Conservation (phyloP, 2,113 vertebrate genomes). For the Erythrocercus mccallii region DNA sequence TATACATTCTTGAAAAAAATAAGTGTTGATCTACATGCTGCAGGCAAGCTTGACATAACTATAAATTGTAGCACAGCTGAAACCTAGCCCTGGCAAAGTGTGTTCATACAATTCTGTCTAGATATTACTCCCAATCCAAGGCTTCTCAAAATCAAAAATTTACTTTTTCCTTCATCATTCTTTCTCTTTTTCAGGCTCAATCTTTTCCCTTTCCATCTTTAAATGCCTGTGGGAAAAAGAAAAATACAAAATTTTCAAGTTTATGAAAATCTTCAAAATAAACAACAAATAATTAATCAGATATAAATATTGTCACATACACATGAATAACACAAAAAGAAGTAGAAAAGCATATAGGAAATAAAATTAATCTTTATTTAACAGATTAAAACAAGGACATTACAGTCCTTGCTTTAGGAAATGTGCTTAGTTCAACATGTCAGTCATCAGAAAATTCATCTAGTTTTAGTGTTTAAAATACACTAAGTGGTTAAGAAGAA, state of each 20-base stretch:
- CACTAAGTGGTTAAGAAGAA: neutral
- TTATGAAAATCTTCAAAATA: neutral
- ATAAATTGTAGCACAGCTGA: neutral
- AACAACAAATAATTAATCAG: neutral
- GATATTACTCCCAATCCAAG: neutral
- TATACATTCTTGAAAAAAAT: neutral
- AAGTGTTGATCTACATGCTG: neutral
- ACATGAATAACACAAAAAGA: neutral
- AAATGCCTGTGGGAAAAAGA: neutral
- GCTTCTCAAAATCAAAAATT: neutral
- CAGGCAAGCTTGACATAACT: neutral
- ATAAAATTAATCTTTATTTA: neutral
- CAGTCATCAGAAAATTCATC: neutral
- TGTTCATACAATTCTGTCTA: neutral
- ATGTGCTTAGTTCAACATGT: neutral
- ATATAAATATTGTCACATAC: neutral
- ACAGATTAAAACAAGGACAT: neutral
- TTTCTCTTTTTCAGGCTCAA: neutral
- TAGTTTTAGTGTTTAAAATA: neutral
- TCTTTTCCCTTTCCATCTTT: neutral
- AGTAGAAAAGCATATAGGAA: neutral
- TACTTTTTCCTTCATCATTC: neutral
- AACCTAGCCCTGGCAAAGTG: neutral
- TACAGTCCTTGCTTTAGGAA: neutral
- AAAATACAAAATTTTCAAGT: neutral